Conservation (phyloP, 2,113 vertebrate species). For the Petroica traversi region DNA sequence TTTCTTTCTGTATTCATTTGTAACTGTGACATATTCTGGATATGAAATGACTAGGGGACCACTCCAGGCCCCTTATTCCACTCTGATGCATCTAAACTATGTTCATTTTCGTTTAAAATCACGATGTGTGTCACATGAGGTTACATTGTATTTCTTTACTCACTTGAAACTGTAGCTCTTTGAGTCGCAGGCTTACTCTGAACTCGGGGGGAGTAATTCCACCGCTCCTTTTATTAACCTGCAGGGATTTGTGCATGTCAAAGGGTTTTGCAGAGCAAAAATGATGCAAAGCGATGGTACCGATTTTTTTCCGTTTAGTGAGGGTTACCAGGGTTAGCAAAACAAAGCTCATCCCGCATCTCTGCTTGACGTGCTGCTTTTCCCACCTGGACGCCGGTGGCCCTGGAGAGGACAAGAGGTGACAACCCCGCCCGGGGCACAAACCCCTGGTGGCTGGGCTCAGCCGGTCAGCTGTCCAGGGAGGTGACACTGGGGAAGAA, state of each 20-base stretch:
- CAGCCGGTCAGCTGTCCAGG: neutral
- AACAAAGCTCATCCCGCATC: neutral
- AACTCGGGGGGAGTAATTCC: neutral
- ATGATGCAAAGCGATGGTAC: neutral
- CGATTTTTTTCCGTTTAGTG: neutral
- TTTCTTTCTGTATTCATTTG: neutral
- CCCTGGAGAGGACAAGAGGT: neutral
- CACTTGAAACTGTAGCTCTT: neutral
- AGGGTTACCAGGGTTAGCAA: neutral
- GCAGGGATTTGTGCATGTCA: neutral
- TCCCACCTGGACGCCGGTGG: neutral
- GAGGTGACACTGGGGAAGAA: conserved; percentile 33
- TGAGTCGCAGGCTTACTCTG: rapidly evolving
- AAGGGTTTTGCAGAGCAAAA: neutral
- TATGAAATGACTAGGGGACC: neutral
- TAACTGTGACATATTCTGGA: neutral
- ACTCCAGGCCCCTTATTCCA: neutral
- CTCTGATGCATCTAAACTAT: neutral
- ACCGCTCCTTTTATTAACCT: neutral
- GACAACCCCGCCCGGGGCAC: neutral
- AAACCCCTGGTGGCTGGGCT: neutral
- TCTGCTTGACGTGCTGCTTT: neutral
- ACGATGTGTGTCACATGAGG: neutral
- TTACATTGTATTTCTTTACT: neutral
- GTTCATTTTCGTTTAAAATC: neutral